Conservation (phyloP, 2,888 invertebrate genomes). For the Sesamia inferens region DNA sequence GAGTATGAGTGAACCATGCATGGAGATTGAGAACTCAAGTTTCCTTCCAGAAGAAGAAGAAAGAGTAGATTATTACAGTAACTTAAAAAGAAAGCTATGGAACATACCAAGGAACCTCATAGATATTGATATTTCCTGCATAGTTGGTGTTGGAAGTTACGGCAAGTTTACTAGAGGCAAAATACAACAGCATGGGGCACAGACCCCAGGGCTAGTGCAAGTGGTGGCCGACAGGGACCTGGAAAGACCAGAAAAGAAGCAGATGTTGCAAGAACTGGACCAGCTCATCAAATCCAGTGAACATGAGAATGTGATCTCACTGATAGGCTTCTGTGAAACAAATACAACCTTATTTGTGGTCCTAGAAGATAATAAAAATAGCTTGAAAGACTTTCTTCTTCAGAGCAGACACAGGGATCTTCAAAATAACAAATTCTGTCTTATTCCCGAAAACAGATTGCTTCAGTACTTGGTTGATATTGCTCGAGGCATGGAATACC, state of each 20-base stretch:
- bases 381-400: conserved; percentile 93
- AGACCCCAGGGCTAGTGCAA: conserved; percentile 91
- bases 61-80: conserved; percentile 92
- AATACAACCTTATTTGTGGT: conserved; percentile 93
- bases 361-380: conserved; percentile 92
- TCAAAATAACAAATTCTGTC: conserved; percentile 89
- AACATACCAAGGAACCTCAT: conserved; percentile 93
- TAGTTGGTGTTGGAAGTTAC: conserved; percentile 94
- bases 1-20: conserved; percentile 94
- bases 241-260: conserved; percentile 87
- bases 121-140: conserved; percentile 92
- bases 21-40: conserved; percentile 95
- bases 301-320: conserved; percentile 93
- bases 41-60: conserved; percentile 93
- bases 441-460: conserved; percentile 91
- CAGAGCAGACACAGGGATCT: conserved; percentile 89
- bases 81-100: conserved; percentile 94
- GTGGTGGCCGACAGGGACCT: conserved; percentile 91
- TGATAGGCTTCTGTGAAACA: conserved; percentile 95
- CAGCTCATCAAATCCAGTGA: conserved; percentile 92
- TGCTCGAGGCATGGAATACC: conserved; percentile 93
- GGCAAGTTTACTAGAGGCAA: conserved; percentile 94
- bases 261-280: conserved; percentile 93
- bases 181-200: conserved; percentile 91
- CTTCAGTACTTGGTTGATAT: conserved; percentile 92